Conservation (phyloP, 2,113 vertebrate species). For the Variabilichromis moorii region DNA sequence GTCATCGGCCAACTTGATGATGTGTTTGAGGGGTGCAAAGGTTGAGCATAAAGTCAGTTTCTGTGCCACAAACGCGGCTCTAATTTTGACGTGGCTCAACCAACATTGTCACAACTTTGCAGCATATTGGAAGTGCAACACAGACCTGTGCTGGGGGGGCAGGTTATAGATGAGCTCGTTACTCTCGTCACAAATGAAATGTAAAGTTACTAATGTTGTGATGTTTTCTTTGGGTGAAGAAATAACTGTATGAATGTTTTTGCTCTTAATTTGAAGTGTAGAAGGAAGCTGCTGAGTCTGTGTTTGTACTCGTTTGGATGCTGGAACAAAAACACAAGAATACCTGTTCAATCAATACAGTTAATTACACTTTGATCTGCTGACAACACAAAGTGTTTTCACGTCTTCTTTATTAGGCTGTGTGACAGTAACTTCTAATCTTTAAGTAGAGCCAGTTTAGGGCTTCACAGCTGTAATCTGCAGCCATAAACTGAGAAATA, state of each 20-base stretch:
- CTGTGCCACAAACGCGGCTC: not conserved
- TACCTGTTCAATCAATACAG: not conserved
- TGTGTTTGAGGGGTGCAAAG: not conserved
- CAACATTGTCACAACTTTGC: not conserved
- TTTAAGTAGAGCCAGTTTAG: not conserved
- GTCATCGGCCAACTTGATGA: not conserved
- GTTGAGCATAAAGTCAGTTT: not conserved
- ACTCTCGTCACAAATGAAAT: not conserved
- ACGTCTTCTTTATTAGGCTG: not conserved
- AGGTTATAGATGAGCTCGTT: not conserved
- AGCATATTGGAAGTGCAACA: fast-evolving
- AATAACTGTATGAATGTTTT: not conserved
- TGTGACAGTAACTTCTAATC: not conserved
- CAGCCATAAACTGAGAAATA: not conserved
- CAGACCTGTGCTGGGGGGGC: not conserved
- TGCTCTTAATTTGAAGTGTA: not conserved
- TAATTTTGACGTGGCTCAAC: not conserved
- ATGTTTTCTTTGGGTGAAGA: not conserved
- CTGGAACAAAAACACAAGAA: not conserved
- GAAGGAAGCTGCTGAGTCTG: not conserved
- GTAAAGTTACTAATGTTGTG: not conserved
- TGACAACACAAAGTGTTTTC: not conserved
- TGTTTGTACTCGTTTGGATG: not conserved
- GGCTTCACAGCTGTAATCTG: not conserved
- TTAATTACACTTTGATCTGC: not conserved